Evolutionary conservation across 2,797 vertebrate species (phyloP).

Genomic region (Molossus alvarezi): DNA sequence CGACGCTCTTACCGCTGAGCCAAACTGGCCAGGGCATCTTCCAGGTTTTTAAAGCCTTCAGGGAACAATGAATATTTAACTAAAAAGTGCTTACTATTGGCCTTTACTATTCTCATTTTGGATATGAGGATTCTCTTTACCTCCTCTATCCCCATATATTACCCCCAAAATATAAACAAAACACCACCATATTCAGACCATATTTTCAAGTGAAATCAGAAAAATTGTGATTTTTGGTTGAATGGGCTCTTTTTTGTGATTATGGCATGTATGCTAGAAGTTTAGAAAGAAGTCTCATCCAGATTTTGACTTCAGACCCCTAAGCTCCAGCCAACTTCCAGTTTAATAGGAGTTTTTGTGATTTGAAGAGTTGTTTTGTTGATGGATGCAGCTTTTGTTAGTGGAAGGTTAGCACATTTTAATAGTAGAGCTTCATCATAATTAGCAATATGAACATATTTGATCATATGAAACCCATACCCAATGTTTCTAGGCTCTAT

Average conservation of each 20-base stretch:
- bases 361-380: slow-evolving; percentile 5
- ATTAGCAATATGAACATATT: slow-evolving; percentile 68
- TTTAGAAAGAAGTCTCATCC: slow-evolving; percentile 52
- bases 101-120: slow-evolving; percentile 31
- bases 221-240: background rate
- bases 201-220: slow-evolving; percentile 44
- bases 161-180: slow-evolving; percentile 18
- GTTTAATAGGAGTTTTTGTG: background rate
- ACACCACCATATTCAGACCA: background rate
- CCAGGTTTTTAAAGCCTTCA: background rate
- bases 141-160: background rate
- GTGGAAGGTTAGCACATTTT: background rate
- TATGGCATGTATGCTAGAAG: background rate
- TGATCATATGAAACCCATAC: slow-evolving; percentile 73
- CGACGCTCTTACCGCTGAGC: too few species aligned
- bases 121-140: background rate
- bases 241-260: slow-evolving; percentile 16
- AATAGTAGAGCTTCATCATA: background rate
- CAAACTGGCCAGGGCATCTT: too few species aligned
- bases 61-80: background rate
- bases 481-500: slow-evolving; percentile 93
- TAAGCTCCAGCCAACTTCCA: background rate
- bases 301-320: slow-evolving; percentile 24
- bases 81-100: background rate
- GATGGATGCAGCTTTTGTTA: background rate